phyloP scores from a whole-genome alignment of 2,113 vertebrate genomes.

The Symphodus melops region DNA sequence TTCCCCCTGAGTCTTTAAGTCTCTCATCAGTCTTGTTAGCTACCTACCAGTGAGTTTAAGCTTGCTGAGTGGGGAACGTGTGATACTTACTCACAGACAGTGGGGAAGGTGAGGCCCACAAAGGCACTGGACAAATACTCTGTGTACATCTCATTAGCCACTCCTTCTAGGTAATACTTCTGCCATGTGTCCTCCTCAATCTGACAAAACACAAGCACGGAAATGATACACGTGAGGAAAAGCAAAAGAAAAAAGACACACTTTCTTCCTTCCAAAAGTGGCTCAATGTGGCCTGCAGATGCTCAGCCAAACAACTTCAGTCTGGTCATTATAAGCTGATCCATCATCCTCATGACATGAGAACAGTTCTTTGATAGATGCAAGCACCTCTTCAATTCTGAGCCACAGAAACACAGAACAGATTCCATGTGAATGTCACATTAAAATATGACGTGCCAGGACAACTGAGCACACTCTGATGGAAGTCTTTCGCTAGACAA shows the following conservation, averaged over 20 bases:
- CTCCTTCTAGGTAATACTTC: conserved; percentile 99
- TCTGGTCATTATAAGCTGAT: conserved; percentile 75
- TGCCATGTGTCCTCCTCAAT: conserved; percentile 99
- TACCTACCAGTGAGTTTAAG: conserved; percentile 45
- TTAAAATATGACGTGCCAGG: conserved; percentile 71
- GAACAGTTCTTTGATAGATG: conserved; percentile 74
- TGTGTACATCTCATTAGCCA: conserved; percentile 99
- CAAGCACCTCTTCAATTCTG: conserved; percentile 73
- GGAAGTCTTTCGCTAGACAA: conserved; percentile 53
- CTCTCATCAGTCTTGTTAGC: not conserved
- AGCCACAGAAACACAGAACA: conserved; percentile 69
- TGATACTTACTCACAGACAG: conserved; percentile 98
- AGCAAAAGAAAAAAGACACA: conserved; percentile 8
- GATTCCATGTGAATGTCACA: conserved; percentile 75
- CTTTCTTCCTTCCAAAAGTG: conserved; percentile 30
- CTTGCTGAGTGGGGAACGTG: conserved; percentile 31
- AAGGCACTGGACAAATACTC: conserved; percentile 99
- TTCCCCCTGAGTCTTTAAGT: not conserved
- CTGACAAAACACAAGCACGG: conserved; percentile 75
- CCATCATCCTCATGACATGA: conserved; percentile 79
- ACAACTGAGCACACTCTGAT: conserved; percentile 59
- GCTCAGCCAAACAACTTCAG: conserved; percentile 73
- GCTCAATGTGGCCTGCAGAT: conserved; percentile 77
- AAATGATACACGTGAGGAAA: conserved; percentile 37
- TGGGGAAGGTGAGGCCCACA: conserved; percentile 97